Base-by-base conservation (phyloP, 2,113 vertebrate genomes). In the Myotis brandtii region DNA sequence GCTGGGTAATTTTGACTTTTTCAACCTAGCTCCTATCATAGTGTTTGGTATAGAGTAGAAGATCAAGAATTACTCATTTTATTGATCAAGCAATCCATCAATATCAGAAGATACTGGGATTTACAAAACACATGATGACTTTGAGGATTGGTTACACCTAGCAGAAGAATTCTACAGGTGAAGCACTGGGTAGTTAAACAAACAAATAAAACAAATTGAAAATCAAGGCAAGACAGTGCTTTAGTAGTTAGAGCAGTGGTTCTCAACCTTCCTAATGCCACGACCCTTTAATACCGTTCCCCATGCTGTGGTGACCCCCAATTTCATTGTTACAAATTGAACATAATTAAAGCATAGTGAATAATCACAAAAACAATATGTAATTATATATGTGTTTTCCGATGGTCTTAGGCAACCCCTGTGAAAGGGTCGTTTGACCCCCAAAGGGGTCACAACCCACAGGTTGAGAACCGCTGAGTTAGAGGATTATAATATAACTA, bases 61-160 rank as follows among this genome's bases (percentile, higher is more conserved):
- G 10, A 8, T 89, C 69, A 90, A 52, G 52, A 56, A 87, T 52
- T 92, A n/a, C 90, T 91, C 34, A 82, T 73, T 94, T 86, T 72
- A 86, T 83, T 2, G 25, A 50, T 12, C 10, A 89, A 50, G 2
- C 2, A 89, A 59, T 59, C 4, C 46, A 50, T 80, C 30, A 66
- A 25, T 43, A 89, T 89, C 10, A 72, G 95, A 94, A 52, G 8
- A 91, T 48, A 50, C 66, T 77, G 32, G 17, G 43, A 69, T 69
- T 84, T 66, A 67, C 3, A 56, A 75, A 87, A 92, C 79, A 11
- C 2, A 27, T 70, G 3, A 79, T 90, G 82, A 69, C 34, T 95
- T 81, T 94, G 67, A 91, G 23, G 59, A 87, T 77, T 66, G 0
- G 0, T 89, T 20, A 75, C 20, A n/a, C 25, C 13, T 80, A 43